Evolutionary conservation across 2,888 invertebrate genomes (phyloP).

Genomic region (Ophion ellenae): DNA sequence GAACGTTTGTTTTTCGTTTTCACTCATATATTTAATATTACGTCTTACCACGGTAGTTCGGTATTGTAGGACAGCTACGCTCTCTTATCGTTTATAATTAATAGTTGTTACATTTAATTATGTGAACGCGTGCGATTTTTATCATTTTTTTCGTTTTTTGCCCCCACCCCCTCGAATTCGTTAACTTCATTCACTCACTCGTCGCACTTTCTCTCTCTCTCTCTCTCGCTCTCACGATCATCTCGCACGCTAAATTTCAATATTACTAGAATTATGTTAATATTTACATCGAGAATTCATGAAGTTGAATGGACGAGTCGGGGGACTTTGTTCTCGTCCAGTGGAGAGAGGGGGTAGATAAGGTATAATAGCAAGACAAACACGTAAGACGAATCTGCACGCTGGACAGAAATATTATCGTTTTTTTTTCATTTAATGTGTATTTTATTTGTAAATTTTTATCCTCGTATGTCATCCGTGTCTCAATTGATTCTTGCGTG

Average conservation of each 20-base stretch:
- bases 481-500: constrained; percentile 32
- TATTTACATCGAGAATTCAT: constrained; percentile 83
- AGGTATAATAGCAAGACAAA: constrained; percentile 76
- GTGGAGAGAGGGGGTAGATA: constrained; percentile 64
- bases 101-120: constrained; percentile 82
- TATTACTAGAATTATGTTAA: constrained; percentile 79
- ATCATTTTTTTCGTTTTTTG: constrained; percentile 47
- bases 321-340: constrained; percentile 71
- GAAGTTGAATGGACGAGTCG: constrained; percentile 77
- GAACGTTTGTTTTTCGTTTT: constrained; percentile 45
- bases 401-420: constrained; percentile 66
- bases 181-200: constrained; percentile 42
- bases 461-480: constrained; percentile 34
- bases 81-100: constrained; percentile 77
- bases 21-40: constrained; percentile 70
- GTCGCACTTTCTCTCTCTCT: neutral
- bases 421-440: constrained; percentile 41
- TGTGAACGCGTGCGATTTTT: constrained; percentile 68
- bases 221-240: constrained; percentile 51
- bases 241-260: constrained; percentile 67
- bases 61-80: constrained; percentile 83
- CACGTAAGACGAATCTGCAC: constrained; percentile 72
- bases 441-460: constrained; percentile 7
- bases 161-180: constrained; percentile 29
- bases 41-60: constrained; percentile 80